phyloP scores from a whole-genome alignment of 2,888 invertebrate species.

The Trichogramma dendrolimi region DNA sequence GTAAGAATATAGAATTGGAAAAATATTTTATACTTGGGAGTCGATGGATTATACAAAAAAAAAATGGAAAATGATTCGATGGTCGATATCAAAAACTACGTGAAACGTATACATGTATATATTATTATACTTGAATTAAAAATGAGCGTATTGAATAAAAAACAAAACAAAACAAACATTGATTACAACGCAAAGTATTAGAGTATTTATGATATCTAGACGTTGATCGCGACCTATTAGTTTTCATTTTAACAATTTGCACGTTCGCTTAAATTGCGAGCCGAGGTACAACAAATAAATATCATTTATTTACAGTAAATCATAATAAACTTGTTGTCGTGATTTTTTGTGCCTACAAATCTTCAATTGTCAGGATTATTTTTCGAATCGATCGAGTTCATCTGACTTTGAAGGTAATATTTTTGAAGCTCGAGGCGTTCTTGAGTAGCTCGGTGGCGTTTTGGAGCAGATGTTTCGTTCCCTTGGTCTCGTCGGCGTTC shows the following conservation, averaged over 20 bases:
- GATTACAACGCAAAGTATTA: conserved; percentile 33
- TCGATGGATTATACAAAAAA: neutral
- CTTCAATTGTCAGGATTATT: neutral
- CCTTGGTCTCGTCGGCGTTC: conserved; percentile 54
- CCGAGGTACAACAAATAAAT: conserved; percentile 30
- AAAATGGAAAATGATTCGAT: neutral
- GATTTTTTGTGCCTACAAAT: conserved; percentile 11
- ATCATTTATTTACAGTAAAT: conserved; percentile 28
- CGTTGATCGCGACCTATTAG: conserved; percentile 25
- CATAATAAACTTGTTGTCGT: neutral
- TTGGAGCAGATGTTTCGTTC: conserved; percentile 34
- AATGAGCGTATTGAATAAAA: neutral
- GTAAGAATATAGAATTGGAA: neutral
- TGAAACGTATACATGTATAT: neutral
- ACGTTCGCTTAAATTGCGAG: conserved; percentile 30
- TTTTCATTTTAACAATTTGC: conserved; percentile 28
- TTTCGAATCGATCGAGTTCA: neutral
- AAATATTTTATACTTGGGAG: neutral
- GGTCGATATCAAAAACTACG: neutral
- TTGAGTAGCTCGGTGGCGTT: conserved; percentile 42
- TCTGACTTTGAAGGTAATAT: conserved; percentile 15
- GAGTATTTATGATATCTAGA: conserved; percentile 32
- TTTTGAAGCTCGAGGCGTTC: conserved; percentile 36
- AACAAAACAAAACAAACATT: conserved; percentile 20
- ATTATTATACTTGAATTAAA: neutral